Percentiles rank a stretch among this genome's conserved stretches.
Conservation (phyloP, 2,888 invertebrate genomes). For the Microchrysa polita region DNA sequence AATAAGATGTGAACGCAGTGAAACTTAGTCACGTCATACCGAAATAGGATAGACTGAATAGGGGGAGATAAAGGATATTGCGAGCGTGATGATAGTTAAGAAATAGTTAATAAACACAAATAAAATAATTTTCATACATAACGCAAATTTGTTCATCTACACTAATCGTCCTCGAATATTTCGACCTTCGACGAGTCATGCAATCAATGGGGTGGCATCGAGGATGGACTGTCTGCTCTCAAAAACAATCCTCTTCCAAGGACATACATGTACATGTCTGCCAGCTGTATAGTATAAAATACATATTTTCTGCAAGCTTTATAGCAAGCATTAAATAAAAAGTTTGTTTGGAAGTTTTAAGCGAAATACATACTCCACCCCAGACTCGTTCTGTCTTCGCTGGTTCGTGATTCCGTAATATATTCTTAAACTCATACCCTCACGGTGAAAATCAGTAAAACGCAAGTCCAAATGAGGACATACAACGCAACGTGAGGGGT, state of each 20-base stretch:
- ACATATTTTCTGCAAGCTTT: conserved; percentile 22
- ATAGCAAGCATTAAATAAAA: conserved; percentile 36
- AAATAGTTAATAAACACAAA: too few species aligned
- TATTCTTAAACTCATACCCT: conserved; percentile 27
- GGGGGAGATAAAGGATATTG: too few species aligned
- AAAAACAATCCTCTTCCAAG: conserved; percentile 16
- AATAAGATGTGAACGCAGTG: too few species aligned
- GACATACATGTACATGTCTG: not conserved
- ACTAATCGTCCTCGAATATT: conserved; percentile 28
- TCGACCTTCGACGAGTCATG: conserved; percentile 36
- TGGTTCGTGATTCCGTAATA: conserved; percentile 34
- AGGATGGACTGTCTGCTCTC: conserved; percentile 25
- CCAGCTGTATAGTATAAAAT: not conserved
- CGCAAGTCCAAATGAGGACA: conserved; percentile 32
- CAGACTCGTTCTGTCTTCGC: not conserved
- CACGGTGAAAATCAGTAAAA: conserved; percentile 37
- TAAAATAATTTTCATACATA: too few species aligned
- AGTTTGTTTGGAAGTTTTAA: conserved; percentile 12
- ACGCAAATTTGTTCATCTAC: too few species aligned
- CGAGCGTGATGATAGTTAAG: too few species aligned
- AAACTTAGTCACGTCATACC: too few species aligned
- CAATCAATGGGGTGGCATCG: conserved; percentile 27
- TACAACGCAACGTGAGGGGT: conserved; percentile 28
- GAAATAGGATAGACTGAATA: too few species aligned
- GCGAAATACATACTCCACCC: not conserved